phyloP scores from a whole-genome alignment of 2,113 vertebrate genomes.

The Thamnaconus septentrionalis region DNA sequence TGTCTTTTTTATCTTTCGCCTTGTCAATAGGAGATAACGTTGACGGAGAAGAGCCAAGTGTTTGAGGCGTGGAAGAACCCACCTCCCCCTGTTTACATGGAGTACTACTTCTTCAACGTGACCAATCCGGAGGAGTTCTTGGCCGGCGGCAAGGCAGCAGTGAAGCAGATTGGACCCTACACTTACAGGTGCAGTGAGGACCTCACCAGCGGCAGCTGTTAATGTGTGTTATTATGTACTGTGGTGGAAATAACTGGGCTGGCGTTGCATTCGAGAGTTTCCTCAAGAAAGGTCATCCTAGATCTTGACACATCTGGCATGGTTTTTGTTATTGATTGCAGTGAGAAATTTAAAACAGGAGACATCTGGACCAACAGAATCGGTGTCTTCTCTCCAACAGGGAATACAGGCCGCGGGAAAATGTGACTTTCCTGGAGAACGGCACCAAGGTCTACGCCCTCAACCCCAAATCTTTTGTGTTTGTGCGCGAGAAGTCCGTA shows the following conservation, averaged over 20 bases:
- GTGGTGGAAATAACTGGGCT: background rate
- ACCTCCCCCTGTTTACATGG: slow-evolving; percentile 89
- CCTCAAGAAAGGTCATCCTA: background rate
- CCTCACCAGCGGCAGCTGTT: background rate
- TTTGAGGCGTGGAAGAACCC: slow-evolving; percentile 92
- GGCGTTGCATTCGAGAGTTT: background rate
- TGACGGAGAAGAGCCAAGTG: slow-evolving; percentile 85
- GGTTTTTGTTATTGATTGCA: background rate
- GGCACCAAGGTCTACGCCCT: slow-evolving; percentile 89
- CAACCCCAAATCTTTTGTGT: slow-evolving; percentile 89
- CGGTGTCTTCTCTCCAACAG: slow-evolving; percentile 66
- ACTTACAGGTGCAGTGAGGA: slow-evolving; percentile 86
- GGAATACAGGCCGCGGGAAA: slow-evolving; percentile 86
- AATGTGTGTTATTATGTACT: no score
- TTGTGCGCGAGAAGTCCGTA: slow-evolving; percentile 84
- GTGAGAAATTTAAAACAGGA: slow-evolving; percentile 14
- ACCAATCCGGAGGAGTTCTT: slow-evolving; percentile 90
- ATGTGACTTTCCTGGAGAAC: slow-evolving; percentile 89
- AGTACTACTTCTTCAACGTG: slow-evolving; percentile 97
- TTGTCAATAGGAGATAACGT: slow-evolving; percentile 79
- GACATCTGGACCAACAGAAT: background rate
- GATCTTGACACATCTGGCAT: background rate
- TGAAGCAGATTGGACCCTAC: slow-evolving; percentile 90
- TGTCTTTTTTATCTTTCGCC: background rate
- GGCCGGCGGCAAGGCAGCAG: slow-evolving; percentile 79